Evolutionary conservation across 1,140 invertebrate species (phyloP), one percentile per base, ranked within the genome.

Genomic region (Parasteatoda tepidariorum): DNA sequence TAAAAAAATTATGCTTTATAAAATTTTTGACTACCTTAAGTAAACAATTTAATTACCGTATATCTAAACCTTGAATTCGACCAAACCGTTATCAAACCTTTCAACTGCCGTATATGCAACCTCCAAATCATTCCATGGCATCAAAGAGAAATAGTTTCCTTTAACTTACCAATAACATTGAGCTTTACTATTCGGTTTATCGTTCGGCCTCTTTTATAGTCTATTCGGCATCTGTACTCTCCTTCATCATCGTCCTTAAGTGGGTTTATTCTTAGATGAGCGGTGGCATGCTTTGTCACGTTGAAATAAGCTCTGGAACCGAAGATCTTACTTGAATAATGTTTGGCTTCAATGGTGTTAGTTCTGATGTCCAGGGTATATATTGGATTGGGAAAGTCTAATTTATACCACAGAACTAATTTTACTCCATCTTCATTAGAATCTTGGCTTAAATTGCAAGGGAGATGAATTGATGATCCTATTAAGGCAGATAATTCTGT

Each of bases 351-450:
- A 18, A 73, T 26, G 38, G 76, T 24, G 18, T 26, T 28, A 11
- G 26, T 68, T 24, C 86, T 83, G 7, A 86, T 84, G 71, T 87
- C 86, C 13, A 86, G 57, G 18, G 81, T 86, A 62, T 96, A 96
- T 85, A 97, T 92, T 57, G 95, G 95, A 88, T 95, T 95, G 66
- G 93, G 92, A 28, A 92, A 93, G 70, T 93, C 93, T 87, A 95
- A 94, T 85, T 94, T 91, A 89, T 95, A 97, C 95, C 95, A 97
- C 7, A 97, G 90, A 84, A 97, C 94, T 93, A 96, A 94, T 89
- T 95, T 94, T 84, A 96, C 94, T 84, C 94, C 91, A 88, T 96
- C 95, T 86, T 95, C 93, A 87, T 92, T 91, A 83, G 92, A 92
- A 6, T 89, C 89, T 0, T 92, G 90, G 88, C 94, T 92, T 87